Conservation (phyloP, 2,888 invertebrate species). For the Netelia melanura region DNA sequence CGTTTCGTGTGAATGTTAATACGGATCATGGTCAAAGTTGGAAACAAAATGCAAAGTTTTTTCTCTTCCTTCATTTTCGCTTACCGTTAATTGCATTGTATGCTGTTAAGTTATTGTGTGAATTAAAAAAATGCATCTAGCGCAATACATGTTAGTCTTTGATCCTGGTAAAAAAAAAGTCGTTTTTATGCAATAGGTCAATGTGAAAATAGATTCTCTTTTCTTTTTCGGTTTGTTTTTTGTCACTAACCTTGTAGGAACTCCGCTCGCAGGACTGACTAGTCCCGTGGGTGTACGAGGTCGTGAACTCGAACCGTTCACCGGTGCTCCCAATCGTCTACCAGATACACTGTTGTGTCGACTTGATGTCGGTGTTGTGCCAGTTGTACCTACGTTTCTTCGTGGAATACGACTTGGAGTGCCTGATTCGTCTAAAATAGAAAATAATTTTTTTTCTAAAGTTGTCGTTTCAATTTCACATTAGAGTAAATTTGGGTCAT, state of each 20-base stretch:
- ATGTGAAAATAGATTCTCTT: slow-evolving; percentile 41
- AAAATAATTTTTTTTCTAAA: not conserved
- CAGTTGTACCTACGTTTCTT: slow-evolving; percentile 87
- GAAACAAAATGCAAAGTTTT: slow-evolving; percentile 60
- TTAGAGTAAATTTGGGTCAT: too few species aligned
- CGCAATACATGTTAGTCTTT: slow-evolving; percentile 68
- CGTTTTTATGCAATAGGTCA: slow-evolving; percentile 62
- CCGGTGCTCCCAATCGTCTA: slow-evolving; percentile 87
- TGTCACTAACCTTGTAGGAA: slow-evolving; percentile 88
- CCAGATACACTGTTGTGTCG: slow-evolving; percentile 88
- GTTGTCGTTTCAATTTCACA: too few species aligned
- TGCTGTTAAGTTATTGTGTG: slow-evolving; percentile 67
- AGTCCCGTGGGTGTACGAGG: slow-evolving; percentile 92
- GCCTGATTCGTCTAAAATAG: slow-evolving; percentile 88
- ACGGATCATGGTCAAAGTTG: slow-evolving; percentile 40
- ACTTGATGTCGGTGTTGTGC: slow-evolving; percentile 87
- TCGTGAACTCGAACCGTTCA: slow-evolving; percentile 88
- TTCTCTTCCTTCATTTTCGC: slow-evolving; percentile 50
- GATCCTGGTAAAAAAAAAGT: slow-evolving; percentile 44
- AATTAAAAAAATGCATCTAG: slow-evolving; percentile 62
- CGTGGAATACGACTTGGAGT: slow-evolving; percentile 94
- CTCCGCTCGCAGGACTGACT: slow-evolving; percentile 90
- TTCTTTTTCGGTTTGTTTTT: slow-evolving; percentile 75
- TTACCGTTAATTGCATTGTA: slow-evolving; percentile 61
- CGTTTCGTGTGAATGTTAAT: slow-evolving; percentile 53